phyloP scores from a whole-genome alignment of 2,113 vertebrate genomes.

The Scomber japonicus region DNA sequence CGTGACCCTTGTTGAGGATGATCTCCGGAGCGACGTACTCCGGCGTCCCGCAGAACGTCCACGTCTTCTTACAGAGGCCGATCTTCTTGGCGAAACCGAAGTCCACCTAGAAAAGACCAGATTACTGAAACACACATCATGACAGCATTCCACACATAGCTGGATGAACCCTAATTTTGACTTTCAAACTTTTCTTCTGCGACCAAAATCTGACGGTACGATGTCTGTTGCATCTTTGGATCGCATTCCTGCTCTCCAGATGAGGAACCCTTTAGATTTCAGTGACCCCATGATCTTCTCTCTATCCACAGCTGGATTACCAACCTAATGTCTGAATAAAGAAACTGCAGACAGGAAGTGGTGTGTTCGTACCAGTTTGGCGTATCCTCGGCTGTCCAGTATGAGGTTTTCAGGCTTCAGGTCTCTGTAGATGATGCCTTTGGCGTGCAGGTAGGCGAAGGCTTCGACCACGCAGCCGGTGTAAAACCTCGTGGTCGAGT shows the following conservation, averaged over 20 bases:
- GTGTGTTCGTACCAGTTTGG: constrained; percentile 88
- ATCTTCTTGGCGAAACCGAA: constrained; percentile 99
- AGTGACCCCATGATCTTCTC: no score
- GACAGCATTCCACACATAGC: no score
- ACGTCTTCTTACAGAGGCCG: constrained; percentile 98
- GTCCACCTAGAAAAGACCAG: constrained; percentile 89
- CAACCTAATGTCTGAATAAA: no score
- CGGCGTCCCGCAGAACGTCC: constrained; percentile 98
- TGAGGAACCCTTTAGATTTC: no score
- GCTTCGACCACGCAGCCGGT: constrained; percentile 96
- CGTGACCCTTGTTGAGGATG: constrained; percentile 98
- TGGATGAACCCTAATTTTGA: no score
- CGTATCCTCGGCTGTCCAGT: constrained; percentile 95
- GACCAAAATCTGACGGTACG: no score
- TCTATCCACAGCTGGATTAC: no score
- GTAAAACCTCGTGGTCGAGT: constrained; percentile 96
- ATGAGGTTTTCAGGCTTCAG: constrained; percentile 99
- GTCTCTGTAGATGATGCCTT: constrained; percentile 98
- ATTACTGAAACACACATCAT: no score
- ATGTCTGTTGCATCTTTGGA: no score
- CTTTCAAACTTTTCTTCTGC: no score
- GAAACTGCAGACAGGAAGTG: background rate
- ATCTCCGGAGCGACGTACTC: constrained; percentile 99
- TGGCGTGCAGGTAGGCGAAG: constrained; percentile 97
- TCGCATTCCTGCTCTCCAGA: no score